phyloP scores from a whole-genome alignment of 2,888 invertebrate species.

The Cartodere bifasciata region DNA sequence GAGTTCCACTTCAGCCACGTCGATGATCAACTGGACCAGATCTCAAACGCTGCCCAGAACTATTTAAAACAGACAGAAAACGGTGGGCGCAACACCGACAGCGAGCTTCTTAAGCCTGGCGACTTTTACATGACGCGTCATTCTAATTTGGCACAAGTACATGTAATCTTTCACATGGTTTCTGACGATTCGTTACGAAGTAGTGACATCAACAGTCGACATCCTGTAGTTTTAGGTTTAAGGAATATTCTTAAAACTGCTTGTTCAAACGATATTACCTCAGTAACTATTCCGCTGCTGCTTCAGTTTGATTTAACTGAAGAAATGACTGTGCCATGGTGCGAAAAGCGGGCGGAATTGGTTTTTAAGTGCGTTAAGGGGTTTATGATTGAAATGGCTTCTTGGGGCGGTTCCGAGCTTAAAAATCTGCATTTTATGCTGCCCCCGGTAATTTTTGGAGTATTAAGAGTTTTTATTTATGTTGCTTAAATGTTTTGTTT shows the following conservation, averaged over 20 bases:
- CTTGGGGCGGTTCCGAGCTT: slow-evolving; percentile 81
- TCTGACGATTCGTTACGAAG: slow-evolving; percentile 59
- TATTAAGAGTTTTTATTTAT: slow-evolving; percentile 4
- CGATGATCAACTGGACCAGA: slow-evolving; percentile 71
- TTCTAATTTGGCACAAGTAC: slow-evolving; percentile 88
- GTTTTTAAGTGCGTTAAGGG: slow-evolving; percentile 99
- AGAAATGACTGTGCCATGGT: slow-evolving; percentile 96
- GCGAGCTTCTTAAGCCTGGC: slow-evolving; percentile 59
- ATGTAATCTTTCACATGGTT: slow-evolving; percentile 92
- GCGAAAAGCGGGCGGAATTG: slow-evolving; percentile 87
- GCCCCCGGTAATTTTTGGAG: slow-evolving; percentile 47
- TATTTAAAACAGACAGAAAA: slow-evolving; percentile 20
- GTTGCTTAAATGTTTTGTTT: slow-evolving; percentile 20
- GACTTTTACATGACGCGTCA: slow-evolving; percentile 81
- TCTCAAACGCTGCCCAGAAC: slow-evolving; percentile 33
- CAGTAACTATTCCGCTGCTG: slow-evolving; percentile 83
- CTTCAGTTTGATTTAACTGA: slow-evolving; percentile 89
- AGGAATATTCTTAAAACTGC: slow-evolving; percentile 91
- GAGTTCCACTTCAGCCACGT: slow-evolving; percentile 90
- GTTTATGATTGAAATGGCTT: slow-evolving; percentile 96
- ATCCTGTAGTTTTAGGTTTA: slow-evolving; percentile 87
- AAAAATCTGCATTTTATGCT: slow-evolving; percentile 79
- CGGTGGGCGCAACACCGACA: slow-evolving; percentile 24
- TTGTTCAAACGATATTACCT: slow-evolving; percentile 89
- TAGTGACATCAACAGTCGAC: slow-evolving; percentile 88